A percentile compares a stretch with the other conserved stretches of the same genome.
Evolutionary conservation across 2,888 invertebrate species (phyloP).

Genomic region (Eucriotettix oculatus): DNA sequence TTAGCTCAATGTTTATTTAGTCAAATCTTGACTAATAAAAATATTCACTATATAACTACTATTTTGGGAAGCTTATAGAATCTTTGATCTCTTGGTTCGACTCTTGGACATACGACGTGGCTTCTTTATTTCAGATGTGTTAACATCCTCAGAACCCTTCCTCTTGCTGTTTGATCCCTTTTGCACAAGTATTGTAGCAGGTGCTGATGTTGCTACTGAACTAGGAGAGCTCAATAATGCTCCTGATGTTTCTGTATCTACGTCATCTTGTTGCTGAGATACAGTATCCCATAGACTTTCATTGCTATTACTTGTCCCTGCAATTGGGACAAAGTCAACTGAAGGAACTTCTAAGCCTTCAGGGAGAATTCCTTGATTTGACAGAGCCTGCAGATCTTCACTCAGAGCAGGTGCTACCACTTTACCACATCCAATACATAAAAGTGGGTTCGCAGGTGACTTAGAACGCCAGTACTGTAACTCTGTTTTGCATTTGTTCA

Average conservation of each 20-base stretch:
- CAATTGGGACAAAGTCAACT: constrained; percentile 1
- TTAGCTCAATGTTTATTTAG: too few species aligned
- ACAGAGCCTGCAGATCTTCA: constrained; percentile 41
- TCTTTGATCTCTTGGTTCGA: background rate
- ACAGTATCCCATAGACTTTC: background rate
- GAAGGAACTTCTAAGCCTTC: constrained; percentile 19
- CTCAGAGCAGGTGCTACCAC: constrained; percentile 34
- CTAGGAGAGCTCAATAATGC: background rate
- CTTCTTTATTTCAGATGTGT: background rate
- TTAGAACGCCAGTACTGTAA: constrained; percentile 82
- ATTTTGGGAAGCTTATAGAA: background rate
- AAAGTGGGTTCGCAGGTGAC: constrained; percentile 56
- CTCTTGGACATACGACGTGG: background rate
- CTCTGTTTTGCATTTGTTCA: constrained; percentile 84
- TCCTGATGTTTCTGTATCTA: background rate
- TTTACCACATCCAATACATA: constrained; percentile 59
- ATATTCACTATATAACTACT: too few species aligned
- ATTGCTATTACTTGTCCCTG: constrained; percentile 1
- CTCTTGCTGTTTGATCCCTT: background rate
- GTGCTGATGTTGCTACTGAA: background rate
- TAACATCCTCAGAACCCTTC: background rate
- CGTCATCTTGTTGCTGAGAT: background rate
- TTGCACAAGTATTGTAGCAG: background rate
- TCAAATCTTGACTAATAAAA: too few species aligned
- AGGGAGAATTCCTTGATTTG: constrained; percentile 41